Base-by-base conservation (phyloP, 2,888 invertebrate species). In the Miltochrista miniata region DNA sequence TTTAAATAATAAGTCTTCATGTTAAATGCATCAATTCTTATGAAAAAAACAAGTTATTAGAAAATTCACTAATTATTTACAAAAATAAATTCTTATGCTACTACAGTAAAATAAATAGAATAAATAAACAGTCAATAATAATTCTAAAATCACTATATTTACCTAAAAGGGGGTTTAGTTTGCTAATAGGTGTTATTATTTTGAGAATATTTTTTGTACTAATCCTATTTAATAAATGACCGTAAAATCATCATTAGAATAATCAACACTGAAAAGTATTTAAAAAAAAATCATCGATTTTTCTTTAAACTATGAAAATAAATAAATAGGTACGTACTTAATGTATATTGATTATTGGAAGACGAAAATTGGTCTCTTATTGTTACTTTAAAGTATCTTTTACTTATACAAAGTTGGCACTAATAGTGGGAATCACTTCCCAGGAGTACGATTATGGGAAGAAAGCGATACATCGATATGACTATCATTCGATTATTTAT, bases 51-150 rank as follows among this genome's bases (percentile, higher is more conserved):
- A n/a, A 70, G 68, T 71, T 65, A 68, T 43, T 63, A 57, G 61
- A 63, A 74, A 82, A 80, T 81, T 81, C 70, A 72, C 82, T 85
- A 85, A 79, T 75, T 84, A 89, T 89, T 86, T 89, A 89, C 89
- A 89, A 79, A 85, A 51, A 35, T 74, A 64, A 79, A 74, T 80
- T 65, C 70, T 58, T 59, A 63, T 0, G 8, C 78, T 83, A 81
- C 54, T 57, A 72, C 54, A 73, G 68, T 72, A 60, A 87, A n/a
- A 88, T 87, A 86, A 87, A 88, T 88, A 85, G 73, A 79, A 74
- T 70, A 87, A 89, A 87, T 87, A 86, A 85, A 86, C 84, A 85
- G 83, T 87, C 85, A 59, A 71, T 72, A 72, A 72, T 68, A 70
- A 66, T 50, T 59, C 66, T 70, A 76, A 70, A 67, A 69, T 75